A percentile compares a stretch with the other conserved stretches of the same genome.
Conservation (phyloP, 1,140 invertebrate genomes). For the Papilio aristodemus region DNA sequence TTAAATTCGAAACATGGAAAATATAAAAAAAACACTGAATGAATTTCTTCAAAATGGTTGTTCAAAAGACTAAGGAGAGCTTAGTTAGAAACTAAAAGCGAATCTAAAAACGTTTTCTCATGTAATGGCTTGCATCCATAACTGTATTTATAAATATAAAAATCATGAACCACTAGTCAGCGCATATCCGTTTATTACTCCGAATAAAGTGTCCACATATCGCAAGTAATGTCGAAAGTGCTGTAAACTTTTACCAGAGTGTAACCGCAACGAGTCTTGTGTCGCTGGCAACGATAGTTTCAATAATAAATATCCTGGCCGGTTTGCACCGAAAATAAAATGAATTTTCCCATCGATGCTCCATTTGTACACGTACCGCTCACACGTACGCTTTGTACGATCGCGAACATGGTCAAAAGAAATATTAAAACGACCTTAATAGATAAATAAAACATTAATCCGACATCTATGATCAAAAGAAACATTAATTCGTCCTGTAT, state of each 20-base stretch:
- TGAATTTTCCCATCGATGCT: neutral
- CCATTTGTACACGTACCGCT: neutral
- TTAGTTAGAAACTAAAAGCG: neutral
- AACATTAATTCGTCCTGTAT: neutral
- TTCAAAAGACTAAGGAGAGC: too few species aligned
- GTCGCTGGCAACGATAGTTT: constrained; percentile 6
- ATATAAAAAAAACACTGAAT: too few species aligned
- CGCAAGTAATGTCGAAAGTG: constrained; percentile 11
- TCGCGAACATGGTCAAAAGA: neutral
- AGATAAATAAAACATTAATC: constrained; percentile 22
- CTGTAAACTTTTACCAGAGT: neutral
- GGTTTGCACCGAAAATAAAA: neutral
- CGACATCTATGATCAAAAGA: constrained; percentile 7
- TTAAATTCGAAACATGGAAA: too few species aligned
- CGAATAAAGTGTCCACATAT: neutral
- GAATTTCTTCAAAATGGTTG: too few species aligned
- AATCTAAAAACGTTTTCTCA: neutral
- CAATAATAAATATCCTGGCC: constrained; percentile 13
- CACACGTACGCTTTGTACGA: neutral
- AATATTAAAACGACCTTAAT: neutral
- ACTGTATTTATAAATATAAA: neutral
- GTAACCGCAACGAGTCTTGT: constrained; percentile 10
- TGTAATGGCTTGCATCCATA: too few species aligned
- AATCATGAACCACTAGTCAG: neutral
- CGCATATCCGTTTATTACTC: neutral